Evolutionary conservation across 2,113 vertebrate species (phyloP), one percentile per base, ranked within the genome.

Genomic region (Gallinago jamesoni): DNA sequence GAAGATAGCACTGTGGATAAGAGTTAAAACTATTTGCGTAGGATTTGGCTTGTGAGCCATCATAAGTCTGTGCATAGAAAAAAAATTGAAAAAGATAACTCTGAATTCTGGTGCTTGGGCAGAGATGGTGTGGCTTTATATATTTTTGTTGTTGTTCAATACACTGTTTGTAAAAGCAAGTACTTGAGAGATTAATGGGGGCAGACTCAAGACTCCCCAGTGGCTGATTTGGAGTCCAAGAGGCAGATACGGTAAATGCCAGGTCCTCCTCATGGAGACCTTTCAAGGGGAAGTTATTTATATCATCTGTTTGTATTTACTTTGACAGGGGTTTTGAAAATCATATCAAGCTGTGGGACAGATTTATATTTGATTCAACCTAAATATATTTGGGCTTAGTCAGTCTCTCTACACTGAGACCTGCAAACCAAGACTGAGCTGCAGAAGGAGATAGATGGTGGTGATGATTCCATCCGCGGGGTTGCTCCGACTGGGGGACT

Each of bases 251-350:
- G 63, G 43, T 22, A 55, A 84, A 69, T 67, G 41, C 57, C 5
- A 2, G 52, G 25, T 75, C 63, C 67, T 90, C 47, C 37, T 69
- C 9, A 1, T 18, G 24, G 68, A 59, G 67, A 35, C 59, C 35
- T 92, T 52, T 43, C 72, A 60, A 55, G 64, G 39, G 52, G 20
- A 84, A 77, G 31, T 89, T 92, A 66, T 87, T 93, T 87, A 28
- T 76, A 53, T 59, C 1, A 0, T 57, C 77, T 43, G 30, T 48
- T 64, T 68, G 55, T 81, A 80, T 72, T 87, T 83, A 48, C 66
- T 90, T 87, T 79, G 90, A 90, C 55, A 57, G 59, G n/a, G 83
- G 56, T 25, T 63, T 95, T 62, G 45, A 84, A 90, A 95, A 94
- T 48, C 35, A 37, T 76, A 91, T 91, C 2, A 7, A 37, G 18